phyloP scores from a whole-genome alignment of 2,888 invertebrate genomes.

The Colostygia pectinataria region DNA sequence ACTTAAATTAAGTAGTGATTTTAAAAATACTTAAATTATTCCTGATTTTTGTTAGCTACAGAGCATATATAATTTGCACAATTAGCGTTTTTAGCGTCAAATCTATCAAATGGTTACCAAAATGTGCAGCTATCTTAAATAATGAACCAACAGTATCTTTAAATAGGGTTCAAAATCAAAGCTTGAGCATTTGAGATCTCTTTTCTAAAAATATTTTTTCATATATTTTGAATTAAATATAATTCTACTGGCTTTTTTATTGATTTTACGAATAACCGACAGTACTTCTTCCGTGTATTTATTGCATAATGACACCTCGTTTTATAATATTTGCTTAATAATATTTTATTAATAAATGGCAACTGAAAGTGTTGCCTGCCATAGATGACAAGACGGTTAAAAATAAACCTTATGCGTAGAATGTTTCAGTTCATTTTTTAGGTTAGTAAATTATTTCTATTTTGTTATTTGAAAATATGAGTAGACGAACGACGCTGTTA shows the following conservation, averaged over 20 bases:
- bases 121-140: background rate
- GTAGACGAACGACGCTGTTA: conserved; percentile 1
- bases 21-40: too few species aligned
- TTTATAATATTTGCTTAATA: background rate
- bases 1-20: too few species aligned
- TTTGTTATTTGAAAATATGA: conserved; percentile 3
- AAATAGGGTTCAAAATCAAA: background rate
- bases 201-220: background rate
- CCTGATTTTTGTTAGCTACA: too few species aligned
- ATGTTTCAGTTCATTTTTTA: background rate
- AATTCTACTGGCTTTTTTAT: too few species aligned
- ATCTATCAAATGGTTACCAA: too few species aligned
- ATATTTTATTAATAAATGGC: background rate
- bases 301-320: too few species aligned
- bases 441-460: conserved; percentile 14
- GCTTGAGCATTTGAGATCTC: background rate
- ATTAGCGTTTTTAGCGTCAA: too few species aligned
- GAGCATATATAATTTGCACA: too few species aligned
- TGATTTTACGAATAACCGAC: too few species aligned
- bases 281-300: too few species aligned
- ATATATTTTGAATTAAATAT: too few species aligned
- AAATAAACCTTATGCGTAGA: conserved; percentile 3
- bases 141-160: background rate
- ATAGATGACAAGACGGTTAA: background rate
- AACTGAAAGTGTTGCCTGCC: background rate